Conservation (phyloP, 2,888 invertebrate species). For the Piscicola geometra region DNA sequence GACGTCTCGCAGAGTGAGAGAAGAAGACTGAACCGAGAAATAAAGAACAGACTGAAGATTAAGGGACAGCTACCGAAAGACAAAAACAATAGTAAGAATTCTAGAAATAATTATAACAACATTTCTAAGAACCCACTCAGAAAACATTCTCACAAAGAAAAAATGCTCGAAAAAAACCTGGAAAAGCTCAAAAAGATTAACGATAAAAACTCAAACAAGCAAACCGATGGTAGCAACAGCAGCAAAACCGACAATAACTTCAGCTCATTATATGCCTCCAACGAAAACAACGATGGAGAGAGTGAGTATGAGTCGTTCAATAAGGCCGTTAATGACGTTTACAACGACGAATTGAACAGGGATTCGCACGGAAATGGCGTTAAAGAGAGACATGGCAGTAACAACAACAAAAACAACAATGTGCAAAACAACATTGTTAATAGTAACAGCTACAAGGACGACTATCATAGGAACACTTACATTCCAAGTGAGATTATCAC, state of each 20-base stretch:
- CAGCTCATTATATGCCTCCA: too few relatives aligned
- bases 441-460: not conserved
- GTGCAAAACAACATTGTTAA: not conserved
- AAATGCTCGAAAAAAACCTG: not conserved
- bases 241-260: not conserved
- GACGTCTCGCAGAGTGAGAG: not conserved
- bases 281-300: not conserved
- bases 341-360: too few relatives aligned
- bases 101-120: not conserved
- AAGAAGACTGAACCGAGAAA: slow-evolving; percentile 5
- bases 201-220: not conserved
- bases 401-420: slow-evolving; percentile 7
- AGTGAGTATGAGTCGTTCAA: not conserved
- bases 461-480: not conserved
- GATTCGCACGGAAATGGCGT: too few relatives aligned
- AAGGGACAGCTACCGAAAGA: too few relatives aligned
- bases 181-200: not conserved
- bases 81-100: not conserved
- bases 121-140: too few relatives aligned
- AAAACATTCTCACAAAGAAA: not conserved
- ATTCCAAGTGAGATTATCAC: too few relatives aligned
- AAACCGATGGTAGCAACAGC: too few relatives aligned
- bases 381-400: too few relatives aligned
- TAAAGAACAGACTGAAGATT: not conserved
- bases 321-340: not conserved